These are phyloP conservation scores for Mastomys coucha DNA, from an alignment of 2,113 vertebrate species.

Conservation along the genomic window DNA sequence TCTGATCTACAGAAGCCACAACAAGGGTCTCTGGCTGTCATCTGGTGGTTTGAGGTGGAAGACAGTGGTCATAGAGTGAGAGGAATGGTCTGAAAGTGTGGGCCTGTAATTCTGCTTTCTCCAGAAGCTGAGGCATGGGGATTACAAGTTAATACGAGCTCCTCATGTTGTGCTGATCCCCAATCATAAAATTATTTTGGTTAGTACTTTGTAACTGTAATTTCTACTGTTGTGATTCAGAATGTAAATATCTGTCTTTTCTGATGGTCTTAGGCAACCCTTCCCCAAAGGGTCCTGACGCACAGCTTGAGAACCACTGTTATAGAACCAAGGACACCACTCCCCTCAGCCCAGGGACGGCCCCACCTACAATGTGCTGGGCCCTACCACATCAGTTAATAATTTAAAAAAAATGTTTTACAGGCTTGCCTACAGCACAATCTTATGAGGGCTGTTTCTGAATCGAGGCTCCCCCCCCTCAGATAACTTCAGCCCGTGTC, in stretches of 20 bases:
- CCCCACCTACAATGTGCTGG: neutral
- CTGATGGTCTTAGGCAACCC: neutral
- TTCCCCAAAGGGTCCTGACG: neutral
- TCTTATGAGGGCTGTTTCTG: neutral
- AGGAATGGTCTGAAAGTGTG: neutral
- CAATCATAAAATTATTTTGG: neutral
- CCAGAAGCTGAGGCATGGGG: neutral
- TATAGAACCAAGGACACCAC: neutral
- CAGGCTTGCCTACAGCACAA: neutral
- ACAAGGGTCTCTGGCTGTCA: neutral
- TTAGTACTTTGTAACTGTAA: neutral
- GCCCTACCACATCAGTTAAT: neutral
- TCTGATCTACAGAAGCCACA: neutral
- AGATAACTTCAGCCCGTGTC: neutral
- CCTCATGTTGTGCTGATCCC: neutral
- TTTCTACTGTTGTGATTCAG: neutral
- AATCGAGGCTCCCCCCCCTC: neutral
- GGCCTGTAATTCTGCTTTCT: too few relatives aligned
- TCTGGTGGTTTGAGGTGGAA: neutral
- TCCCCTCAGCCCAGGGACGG: neutral
- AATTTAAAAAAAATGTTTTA: neutral
- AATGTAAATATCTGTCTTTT: neutral
- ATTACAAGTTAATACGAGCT: neutral
- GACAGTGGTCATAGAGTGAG: too few relatives aligned
- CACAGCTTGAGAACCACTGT: neutral